Evolutionary conservation across 2,113 vertebrate species (phyloP).

Genomic region (Telmatochromis brachygnathus): DNA sequence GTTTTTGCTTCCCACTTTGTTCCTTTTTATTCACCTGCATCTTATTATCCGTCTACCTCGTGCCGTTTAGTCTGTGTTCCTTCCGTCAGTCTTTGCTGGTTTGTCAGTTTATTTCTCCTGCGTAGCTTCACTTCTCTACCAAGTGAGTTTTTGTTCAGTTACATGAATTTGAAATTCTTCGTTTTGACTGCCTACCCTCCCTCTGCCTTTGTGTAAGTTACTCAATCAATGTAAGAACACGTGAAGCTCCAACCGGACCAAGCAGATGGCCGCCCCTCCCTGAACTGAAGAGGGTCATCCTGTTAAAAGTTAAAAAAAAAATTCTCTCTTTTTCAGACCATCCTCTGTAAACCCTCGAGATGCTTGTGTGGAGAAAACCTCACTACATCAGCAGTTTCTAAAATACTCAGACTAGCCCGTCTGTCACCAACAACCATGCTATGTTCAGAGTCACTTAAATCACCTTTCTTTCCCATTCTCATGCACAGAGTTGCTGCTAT

Average conservation of each 20-base stretch:
- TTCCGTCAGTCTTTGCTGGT: not conserved
- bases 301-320: fast-evolving
- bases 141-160: not conserved
- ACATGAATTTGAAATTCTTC: not conserved
- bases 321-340: not conserved
- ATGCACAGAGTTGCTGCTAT: not conserved
- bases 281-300: not conserved
- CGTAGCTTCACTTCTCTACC: not conserved
- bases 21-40: not conserved
- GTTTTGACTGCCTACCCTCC: not conserved
- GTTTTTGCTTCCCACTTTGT: not conserved
- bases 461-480: not conserved
- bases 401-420: not conserved
- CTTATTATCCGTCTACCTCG: not conserved
- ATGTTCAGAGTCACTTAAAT: not conserved
- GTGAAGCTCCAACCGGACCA: not conserved
- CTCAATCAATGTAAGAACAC: not conserved
- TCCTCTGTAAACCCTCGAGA: not conserved
- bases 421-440: not conserved
- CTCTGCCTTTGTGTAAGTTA: not conserved
- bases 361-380: not conserved
- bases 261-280: not conserved
- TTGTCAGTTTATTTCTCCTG: not conserved
- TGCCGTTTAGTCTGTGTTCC: not conserved
- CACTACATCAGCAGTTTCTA: not conserved